A percentile compares a stretch with the other conserved stretches of the same genome.
phyloP scores from a whole-genome alignment of 2,113 vertebrate species.

The Brienomyrus brachyistius region DNA sequence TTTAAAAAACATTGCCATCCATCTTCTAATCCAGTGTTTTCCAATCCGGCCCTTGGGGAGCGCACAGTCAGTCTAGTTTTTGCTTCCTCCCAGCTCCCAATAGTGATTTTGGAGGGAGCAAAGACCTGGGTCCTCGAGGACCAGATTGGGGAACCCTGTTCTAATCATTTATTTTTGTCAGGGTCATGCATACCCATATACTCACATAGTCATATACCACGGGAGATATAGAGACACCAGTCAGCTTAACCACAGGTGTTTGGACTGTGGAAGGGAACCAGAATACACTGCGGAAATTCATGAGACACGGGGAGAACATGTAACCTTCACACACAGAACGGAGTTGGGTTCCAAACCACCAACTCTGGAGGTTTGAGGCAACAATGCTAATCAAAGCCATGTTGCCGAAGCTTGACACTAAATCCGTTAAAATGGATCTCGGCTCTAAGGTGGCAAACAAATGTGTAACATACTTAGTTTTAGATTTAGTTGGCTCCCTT shows the following conservation, averaged over 20 bases:
- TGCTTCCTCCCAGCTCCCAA: not conserved
- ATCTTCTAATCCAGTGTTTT: not conserved
- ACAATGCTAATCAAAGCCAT: not conserved
- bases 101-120: not conserved
- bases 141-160: no score
- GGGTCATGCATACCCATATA: no score
- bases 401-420: not conserved
- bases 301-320: not conserved
- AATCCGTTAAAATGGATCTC: not conserved
- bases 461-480: not conserved
- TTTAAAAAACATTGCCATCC: not conserved
- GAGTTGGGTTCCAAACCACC: not conserved
- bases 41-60: not conserved
- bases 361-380: not conserved
- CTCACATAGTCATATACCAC: not conserved
- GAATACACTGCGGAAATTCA: not conserved
- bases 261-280: no score
- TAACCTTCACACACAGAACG: not conserved
- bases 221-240: not conserved
- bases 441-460: not conserved
- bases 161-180: no score
- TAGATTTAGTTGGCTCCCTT: slow-evolving; percentile 22
- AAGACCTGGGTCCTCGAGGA: no score
- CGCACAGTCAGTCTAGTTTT: not conserved
- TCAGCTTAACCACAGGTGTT: not conserved